Evolutionary conservation across 2,797 vertebrate genomes (phyloP), one percentile per base, ranked within the genome.

Genomic region (Ara ararauna): DNA sequence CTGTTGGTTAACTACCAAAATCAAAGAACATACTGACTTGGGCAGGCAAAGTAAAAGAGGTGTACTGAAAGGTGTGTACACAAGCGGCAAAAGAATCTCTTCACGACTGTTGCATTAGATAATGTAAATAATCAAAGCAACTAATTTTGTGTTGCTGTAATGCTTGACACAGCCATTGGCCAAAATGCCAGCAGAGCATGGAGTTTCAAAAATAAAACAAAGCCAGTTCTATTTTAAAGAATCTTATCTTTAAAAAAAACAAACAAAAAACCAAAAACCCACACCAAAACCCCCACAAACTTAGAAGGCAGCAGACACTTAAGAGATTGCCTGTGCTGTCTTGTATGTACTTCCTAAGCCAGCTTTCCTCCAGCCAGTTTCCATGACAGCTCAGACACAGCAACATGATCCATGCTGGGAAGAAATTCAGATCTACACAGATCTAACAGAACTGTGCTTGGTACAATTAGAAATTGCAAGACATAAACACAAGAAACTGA

Each of bases 301-400:
- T 56, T 65, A 29, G n/a, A 77, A 80, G 34, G 9, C 2, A 10
- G 24, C 12, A 82, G 18, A 75, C n/a, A 58, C 56, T 11, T 11
- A 17, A 67, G 40, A 85, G 72, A 83, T 42, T 84, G 58, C 16
- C 26, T 80, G 19, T 61, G 51, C 34, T 82, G 30, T 81, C 58
- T 83, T 60, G 8, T 45, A 65, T n/a, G 36, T 34, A 71, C 45
- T 91, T 92, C 75, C 36, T 50, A 85, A 89, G 7, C 19, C 65
- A 81, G 72, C 38, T 96, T 87, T 89, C 56, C 78, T 95, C 20
- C 66, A 85, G 91, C 82, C 67, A 72, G 92, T 93, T 93, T 87
- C 91, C 91, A 85, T 86, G 70, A 91, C 89, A 96, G 85, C 82
- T 93, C 68, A 93, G 87, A 87, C 66, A 84, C 4, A 89, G 60